phyloP scores from a whole-genome alignment of 2,797 vertebrate species.

The Anabacerthia variegaticeps region DNA sequence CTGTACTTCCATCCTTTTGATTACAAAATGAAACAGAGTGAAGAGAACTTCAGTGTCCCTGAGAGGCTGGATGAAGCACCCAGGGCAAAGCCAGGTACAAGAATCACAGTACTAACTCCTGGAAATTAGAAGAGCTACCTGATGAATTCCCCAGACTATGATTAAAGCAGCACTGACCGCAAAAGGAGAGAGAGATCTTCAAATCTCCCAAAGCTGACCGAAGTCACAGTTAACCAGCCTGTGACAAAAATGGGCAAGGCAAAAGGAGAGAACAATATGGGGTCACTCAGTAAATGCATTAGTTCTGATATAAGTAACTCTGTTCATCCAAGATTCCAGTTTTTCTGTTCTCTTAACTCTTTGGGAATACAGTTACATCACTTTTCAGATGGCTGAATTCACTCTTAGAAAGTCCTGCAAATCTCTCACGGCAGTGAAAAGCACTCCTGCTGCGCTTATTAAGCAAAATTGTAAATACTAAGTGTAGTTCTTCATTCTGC shows the following conservation, averaged over 20 bases:
- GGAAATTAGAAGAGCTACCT: slow-evolving; percentile 15
- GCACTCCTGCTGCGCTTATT: slow-evolving; percentile 41
- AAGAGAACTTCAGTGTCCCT: neutral
- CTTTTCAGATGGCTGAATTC: slow-evolving; percentile 42
- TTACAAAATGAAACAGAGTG: neutral
- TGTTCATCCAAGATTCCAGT: neutral
- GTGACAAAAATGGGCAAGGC: neutral
- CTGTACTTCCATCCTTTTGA: slow-evolving; percentile 23
- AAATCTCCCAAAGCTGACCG: neutral
- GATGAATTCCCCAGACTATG: slow-evolving; percentile 35
- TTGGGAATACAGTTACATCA: slow-evolving; percentile 12
- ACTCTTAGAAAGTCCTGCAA: slow-evolving; percentile 20
- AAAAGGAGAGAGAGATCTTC: neutral
- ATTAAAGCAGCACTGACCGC: neutral
- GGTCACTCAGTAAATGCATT: neutral
- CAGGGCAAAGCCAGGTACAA: slow-evolving; percentile 9
- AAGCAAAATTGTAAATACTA: slow-evolving; percentile 54
- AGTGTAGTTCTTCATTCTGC: slow-evolving; percentile 40
- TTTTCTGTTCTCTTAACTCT: neutral
- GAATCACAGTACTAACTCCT: neutral
- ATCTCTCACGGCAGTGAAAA: slow-evolving; percentile 48
- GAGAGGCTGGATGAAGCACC: slow-evolving; percentile 16
- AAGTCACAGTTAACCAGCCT: neutral
- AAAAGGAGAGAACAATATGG: neutral
- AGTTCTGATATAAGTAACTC: neutral